Evolutionary conservation across 1,140 invertebrate species (phyloP), one percentile per base, ranked within the genome.

Genomic region (Acyrthosiphon pisum): DNA sequence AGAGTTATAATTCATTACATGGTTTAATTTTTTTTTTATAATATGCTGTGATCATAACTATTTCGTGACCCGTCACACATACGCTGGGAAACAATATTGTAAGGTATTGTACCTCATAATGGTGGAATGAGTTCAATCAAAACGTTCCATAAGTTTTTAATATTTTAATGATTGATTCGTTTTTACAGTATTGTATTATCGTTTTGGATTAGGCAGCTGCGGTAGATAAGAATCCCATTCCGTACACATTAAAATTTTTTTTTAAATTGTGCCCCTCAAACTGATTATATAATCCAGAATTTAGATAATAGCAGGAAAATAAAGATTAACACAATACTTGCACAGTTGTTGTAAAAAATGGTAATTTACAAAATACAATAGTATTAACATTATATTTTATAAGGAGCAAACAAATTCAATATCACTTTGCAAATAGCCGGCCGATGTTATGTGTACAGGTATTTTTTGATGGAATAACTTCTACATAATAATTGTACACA

Each of bases 341-440:
- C n/a, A 87, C n/a, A 87, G 86, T 88, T 35, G 46, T 86, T 35
- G 86, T 86, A 41, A 50, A 88, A 88, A 88, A 53, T 50, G 48
- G 48, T 53, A 88, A 50, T 88, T 88, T 88, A n/a, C 11, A 88
- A n/a, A n/a, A 11, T 6, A 7, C 60, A 76, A 76, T 18, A n/a
- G 18, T 18, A 76, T n/a, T 30, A 50, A 50, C 26, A 3, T 9
- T 18, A 23, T 53, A 53, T n/a, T 50, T 88, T 50, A n/a, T 50
- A 6, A 0, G 18, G 20, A 88, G 48, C 46, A 53, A 35, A 88
- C 48, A 23, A 50, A 50, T 88, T 37, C 48, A 22, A 88, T 88
- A 22, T 50, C 6, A 22, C 46, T 87, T 87, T 87, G 30, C 35
- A 50, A 87, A n/a, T 22, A 1, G 30, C n/a, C 6, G 46, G 6